Evolutionary conservation across 2,888 invertebrate genomes (phyloP), one percentile per base, ranked within the genome.

Genomic region (Nyleta sp.): DNA sequence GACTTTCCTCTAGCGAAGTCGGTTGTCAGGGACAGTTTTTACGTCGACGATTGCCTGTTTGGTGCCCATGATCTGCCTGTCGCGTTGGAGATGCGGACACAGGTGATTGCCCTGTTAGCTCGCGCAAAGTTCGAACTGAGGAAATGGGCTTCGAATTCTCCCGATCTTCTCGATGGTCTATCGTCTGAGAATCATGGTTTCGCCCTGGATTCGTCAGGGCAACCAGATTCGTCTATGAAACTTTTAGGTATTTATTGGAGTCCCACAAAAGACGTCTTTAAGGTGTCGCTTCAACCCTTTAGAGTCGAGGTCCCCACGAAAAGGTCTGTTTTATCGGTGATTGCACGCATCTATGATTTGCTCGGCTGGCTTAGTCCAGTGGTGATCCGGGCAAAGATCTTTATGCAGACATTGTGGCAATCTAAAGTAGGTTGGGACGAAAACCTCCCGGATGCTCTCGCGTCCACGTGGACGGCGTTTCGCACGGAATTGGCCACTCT

Each of bases 111-210:
- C 0, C 17, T 79, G 4, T 24, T 78, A 0, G 6, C 0, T 18
- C n/a, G 28, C 0, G 78, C 48, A 1, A 13, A 33, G 0, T 75
- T 78, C 40, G n/a, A 62, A 0, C 31, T 77, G 8, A 57, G 75
- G 0, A 77, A 77, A 46, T 80, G 76, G 77, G 52, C 68, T 2
- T 38, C 50, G 8, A 80, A 80, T 31, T 24, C 20, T 0, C 17
- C 24, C 0, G 6, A 40, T 0, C 46, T 80, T 0, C 18, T 77
- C 2, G 15, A 11, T 1, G 62, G 57, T 15, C 35, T 73, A 3
- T 31, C 18, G 5, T 1, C 13, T 0, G 62, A 35, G 0, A 28
- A 73, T 42, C 62, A 73, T 20, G 68, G 68, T 0, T 28, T 72
- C 1, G 65, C 77, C 0, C 20, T 22, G 8, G 10, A 57, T 15